These are phyloP conservation scores for Scaptomyza hsui DNA, from an alignment of 1,140 invertebrate genomes.

Conservation along the genomic window DNA sequence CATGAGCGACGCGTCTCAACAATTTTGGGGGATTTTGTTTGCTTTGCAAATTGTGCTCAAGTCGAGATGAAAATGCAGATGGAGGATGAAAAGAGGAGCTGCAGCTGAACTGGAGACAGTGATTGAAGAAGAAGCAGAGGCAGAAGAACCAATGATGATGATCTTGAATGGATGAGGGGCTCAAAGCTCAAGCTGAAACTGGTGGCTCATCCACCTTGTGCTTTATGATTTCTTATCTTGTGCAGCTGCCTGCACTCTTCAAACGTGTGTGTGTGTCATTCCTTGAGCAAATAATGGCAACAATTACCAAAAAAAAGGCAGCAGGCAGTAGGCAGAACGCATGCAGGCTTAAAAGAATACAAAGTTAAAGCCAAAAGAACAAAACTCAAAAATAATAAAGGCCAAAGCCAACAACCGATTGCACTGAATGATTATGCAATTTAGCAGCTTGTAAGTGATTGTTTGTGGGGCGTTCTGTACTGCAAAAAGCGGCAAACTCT, in stretches of 20 bases:
- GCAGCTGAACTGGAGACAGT: background rate
- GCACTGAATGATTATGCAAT: conserved; percentile 78
- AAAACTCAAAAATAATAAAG: conserved; percentile 1
- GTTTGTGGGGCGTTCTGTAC: conserved; percentile 77
- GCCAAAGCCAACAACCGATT: conserved; percentile 59
- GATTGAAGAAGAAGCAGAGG: background rate
- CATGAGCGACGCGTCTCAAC: conserved; percentile 24
- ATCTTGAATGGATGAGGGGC: background rate
- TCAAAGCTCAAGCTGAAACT: background rate
- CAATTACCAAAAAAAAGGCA: conserved; percentile 57
- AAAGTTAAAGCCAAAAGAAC: background rate
- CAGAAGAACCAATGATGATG: background rate
- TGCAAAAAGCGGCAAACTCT: conserved; percentile 3
- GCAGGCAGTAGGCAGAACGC: background rate
- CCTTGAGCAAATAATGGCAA: conserved; percentile 81
- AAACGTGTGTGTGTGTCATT: conserved; percentile 63
- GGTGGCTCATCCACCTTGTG: conserved; percentile 22
- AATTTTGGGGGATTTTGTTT: conserved; percentile 65
- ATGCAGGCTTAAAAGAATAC: too few species aligned
- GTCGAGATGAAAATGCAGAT: conserved; percentile 18
- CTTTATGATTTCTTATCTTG: conserved; percentile 71
- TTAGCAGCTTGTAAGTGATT: conserved; percentile 83
- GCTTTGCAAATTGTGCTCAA: conserved; percentile 73
- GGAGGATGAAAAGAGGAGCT: background rate
- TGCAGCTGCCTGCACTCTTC: conserved; percentile 31